Percentiles rank a stretch among this genome's conserved stretches.
Conservation (phyloP, 2,113 vertebrate species). For the Lophura nycthemera region DNA sequence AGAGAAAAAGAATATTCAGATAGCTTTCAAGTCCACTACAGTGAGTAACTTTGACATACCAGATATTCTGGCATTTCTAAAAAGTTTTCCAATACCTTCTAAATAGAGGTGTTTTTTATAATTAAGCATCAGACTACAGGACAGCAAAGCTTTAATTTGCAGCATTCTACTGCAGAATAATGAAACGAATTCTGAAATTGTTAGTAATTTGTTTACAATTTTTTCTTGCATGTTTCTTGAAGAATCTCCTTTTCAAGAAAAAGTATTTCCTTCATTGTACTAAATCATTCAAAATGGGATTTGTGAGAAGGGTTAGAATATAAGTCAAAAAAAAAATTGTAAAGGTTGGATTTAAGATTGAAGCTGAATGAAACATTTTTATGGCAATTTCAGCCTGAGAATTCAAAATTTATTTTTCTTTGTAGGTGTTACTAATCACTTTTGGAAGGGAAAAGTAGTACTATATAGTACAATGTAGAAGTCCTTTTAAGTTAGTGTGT, state of each 20-base stretch:
- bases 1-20: not conserved
- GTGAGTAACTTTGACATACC: constrained; percentile 7
- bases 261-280: not conserved
- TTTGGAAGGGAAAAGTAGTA: not conserved
- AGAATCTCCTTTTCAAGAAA: not conserved
- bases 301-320: not conserved
- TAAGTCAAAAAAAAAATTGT: not conserved
- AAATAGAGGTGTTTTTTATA: not conserved
- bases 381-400: not conserved
- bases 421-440: not conserved
- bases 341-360: not conserved
- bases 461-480: not conserved
- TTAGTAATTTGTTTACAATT: not conserved
- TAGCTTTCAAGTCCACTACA: not conserved
- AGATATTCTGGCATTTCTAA: not conserved
- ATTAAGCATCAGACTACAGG: not conserved
- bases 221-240: not conserved
- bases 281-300: not conserved
- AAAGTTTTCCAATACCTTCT: not conserved
- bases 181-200: not conserved
- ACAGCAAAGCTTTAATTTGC: constrained; percentile 16
- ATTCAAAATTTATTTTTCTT: not conserved
- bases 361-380: not conserved
- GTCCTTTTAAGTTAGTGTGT: not conserved
- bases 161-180: not conserved